Evolutionary conservation across 2,888 invertebrate species (phyloP), one percentile per base, ranked within the genome.

Genomic region (Hymenopus coronatus): DNA sequence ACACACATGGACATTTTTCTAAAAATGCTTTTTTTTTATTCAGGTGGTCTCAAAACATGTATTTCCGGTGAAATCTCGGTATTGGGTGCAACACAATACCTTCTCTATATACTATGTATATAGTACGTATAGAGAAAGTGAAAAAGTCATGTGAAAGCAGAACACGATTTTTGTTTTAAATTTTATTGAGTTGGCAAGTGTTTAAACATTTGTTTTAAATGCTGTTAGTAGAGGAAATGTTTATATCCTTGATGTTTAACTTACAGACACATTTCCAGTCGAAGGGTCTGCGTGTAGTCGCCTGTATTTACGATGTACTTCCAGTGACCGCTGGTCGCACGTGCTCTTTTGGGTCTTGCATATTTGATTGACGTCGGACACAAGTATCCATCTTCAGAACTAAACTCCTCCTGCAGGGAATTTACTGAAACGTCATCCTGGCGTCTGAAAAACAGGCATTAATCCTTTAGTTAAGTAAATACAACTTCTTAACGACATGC

Each of bases 281-380:
- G 93, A 87, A 97, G 92, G 0, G 97, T 97, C 93, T 97, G 97
- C 12, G 97, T 97, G 91, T 97, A 97, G 90, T 97, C 97, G 0
- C 96, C 97, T 0, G 97, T 97, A 91, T 97, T 97, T 85, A 97
- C 97, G 91, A 97, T 97, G 92, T 96, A 97, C 92, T 97, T 97
- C 97, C 97, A 97, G 91, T 96, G 95, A 0, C 97, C 97, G 1
- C 96, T 96, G 0, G 97, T 96, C 0, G 97, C 97, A 88, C 97
- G 94, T 0, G 97, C 97, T 90, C 97, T 94, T 92, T 97, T 97
- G 0, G 97, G 97, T 20, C 97, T 94, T 0, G 97, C 97, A 92
- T 97, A 97, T 91, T 96, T 96, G 82, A 97, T 96, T 3, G 96
- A 95, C 88, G 97, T 97, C 0, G 96, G 96, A 91, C 97, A 97